Conservation (phyloP, 1,140 invertebrate species). For the Panagrolaimus sp. region DNA sequence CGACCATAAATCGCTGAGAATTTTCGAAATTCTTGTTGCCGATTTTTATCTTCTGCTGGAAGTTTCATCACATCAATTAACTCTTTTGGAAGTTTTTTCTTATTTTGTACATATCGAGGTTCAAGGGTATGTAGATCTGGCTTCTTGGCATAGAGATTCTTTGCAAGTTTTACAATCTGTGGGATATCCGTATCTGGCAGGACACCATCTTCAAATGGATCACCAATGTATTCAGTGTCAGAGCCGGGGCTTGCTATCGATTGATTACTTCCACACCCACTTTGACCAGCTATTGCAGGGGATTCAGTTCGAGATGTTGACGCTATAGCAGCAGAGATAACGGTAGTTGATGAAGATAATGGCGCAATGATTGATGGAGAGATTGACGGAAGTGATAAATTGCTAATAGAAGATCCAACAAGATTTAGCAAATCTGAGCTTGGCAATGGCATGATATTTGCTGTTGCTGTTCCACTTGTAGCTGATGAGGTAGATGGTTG, state of each 20-base stretch:
- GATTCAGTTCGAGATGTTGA: background rate
- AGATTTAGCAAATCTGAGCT: background rate
- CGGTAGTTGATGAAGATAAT: background rate
- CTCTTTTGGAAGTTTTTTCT: conserved; percentile 35
- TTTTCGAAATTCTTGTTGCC: conserved; percentile 87
- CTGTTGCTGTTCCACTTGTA: background rate
- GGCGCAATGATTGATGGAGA: background rate
- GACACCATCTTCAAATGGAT: background rate
- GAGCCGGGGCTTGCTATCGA: background rate
- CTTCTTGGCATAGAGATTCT: background rate
- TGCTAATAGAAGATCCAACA: background rate
- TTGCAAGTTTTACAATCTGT: background rate
- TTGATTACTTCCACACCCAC: background rate
- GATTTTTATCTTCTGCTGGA: conserved; percentile 68
- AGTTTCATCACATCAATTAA: conserved; percentile 75
- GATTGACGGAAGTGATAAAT: background rate
- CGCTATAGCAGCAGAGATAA: background rate
- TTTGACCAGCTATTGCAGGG: background rate
- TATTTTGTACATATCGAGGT: conserved; percentile 28
- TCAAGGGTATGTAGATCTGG: conserved; percentile 26
- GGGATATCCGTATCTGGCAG: conserved; percentile 6
- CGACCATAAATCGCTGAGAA: conserved; percentile 89
- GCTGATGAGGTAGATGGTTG: background rate
- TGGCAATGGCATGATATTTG: background rate
- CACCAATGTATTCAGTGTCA: background rate